Conservation (phyloP, 2,888 invertebrate genomes). For the Azorinus chamasolen region DNA sequence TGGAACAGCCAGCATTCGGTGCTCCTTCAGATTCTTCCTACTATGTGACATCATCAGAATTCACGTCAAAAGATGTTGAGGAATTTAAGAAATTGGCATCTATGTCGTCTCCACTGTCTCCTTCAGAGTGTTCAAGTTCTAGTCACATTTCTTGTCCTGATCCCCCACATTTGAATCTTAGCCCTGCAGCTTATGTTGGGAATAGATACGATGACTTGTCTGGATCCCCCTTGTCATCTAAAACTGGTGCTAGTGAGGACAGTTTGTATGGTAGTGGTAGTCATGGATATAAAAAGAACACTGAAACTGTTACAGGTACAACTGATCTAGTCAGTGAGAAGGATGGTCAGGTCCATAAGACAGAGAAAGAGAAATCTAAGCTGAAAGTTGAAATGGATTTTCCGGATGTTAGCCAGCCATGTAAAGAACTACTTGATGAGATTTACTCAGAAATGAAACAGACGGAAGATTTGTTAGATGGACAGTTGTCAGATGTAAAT, state of each 20-base stretch:
- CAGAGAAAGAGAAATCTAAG: background rate
- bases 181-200: slow-evolving; percentile 60
- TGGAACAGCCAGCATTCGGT: slow-evolving; percentile 54
- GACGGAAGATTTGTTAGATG: background rate
- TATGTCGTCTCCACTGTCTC: slow-evolving; percentile 35
- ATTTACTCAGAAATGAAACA: slow-evolving; percentile 15
- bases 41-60: slow-evolving; percentile 59
- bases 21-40: slow-evolving; percentile 44
- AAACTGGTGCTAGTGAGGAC: too few species aligned
- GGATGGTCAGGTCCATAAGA: background rate
- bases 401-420: slow-evolving; percentile 21
- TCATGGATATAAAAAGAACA: background rate
- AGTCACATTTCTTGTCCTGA: slow-evolving; percentile 79
- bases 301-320: too few species aligned
- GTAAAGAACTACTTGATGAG: slow-evolving; percentile 32
- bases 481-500: background rate
- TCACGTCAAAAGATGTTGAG: slow-evolving; percentile 75
- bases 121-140: slow-evolving; percentile 76
- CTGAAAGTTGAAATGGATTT: slow-evolving; percentile 45
- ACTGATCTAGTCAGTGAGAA: too few species aligned
- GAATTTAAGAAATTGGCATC: slow-evolving; percentile 63
- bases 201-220: slow-evolving; percentile 16
- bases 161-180: slow-evolving; percentile 65
- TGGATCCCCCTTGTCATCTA: too few species aligned
- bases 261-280: too few species aligned